Conservation (phyloP, 2,888 invertebrate species). For the Polydrusus tereticollis region DNA sequence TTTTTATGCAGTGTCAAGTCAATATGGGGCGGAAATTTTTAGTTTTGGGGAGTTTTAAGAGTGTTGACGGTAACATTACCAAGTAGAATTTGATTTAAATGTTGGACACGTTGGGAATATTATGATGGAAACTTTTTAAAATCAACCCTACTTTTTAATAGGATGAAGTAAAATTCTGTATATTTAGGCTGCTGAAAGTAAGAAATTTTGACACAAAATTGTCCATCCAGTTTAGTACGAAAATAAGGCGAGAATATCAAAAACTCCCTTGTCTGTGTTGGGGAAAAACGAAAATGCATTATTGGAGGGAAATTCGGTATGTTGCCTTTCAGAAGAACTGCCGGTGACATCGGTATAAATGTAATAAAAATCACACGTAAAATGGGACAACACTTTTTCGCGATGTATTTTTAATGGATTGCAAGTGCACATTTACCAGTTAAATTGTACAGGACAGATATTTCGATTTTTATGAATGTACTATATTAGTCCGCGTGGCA, state of each 20-base stretch:
- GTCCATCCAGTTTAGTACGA: no score
- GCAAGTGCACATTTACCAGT: background rate
- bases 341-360: conserved; percentile 64
- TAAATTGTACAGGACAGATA: background rate
- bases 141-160: no score
- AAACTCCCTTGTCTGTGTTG: background rate
- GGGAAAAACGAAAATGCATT: conserved; percentile 7
- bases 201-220: no score
- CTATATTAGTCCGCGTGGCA: no score
- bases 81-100: no score
- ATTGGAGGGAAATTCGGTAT: conserved; percentile 54
- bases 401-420: conserved; percentile 7
- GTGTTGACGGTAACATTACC: background rate
- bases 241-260: background rate
- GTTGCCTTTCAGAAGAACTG: conserved; percentile 64
- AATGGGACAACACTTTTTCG: conserved; percentile 15
- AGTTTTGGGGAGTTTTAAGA: conserved; percentile 7
- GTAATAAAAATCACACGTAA: conserved; percentile 59
- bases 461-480: background rate
- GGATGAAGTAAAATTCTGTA: no score
- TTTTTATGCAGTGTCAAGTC: conserved; percentile 23
- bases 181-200: no score
- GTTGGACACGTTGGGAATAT: no score
- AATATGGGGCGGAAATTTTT: conserved; percentile 7
- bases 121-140: no score